Evolutionary conservation across 2,797 vertebrate genomes (phyloP), one percentile per base, ranked within the genome.

Genomic region (Pangasius krempfi): DNA sequence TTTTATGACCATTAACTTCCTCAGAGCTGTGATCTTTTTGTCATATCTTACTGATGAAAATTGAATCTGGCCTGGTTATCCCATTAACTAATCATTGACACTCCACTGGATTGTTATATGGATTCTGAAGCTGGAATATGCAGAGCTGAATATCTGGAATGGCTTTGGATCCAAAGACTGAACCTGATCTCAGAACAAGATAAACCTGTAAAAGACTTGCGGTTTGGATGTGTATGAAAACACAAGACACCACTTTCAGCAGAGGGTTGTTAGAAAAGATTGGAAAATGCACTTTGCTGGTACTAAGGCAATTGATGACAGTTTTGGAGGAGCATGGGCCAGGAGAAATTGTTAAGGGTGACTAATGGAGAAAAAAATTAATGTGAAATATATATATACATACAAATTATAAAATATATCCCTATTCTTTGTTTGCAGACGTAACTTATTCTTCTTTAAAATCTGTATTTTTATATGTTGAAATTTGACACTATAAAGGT

Each of bases 391-490:
- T 87, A 86, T 87, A 79, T 27, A 87, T 47, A 84, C 47, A 64
- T 76, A 37, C 66, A 18, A 58, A 86, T 54, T 16, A 85, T 86
- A 37, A 85, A 86, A 86, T 81, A 72, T 82, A 86, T 86, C 47
- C 44, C 18, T 86, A 83, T 58, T 86, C 76, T 82, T 83, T 81
- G 70, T 87, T 85, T 83, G 81, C 76, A 83, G 64, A 62, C 88
- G 83, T 93, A 93, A 93, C 89, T 93, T 93, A 92, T 93, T 93
- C 79, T 90, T 90, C 86, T 91, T 94, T 93, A 18, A 94, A 95
- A 94, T 95, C 94, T 95, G 93, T 96, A 95, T 96, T 95, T 96
- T 96, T 95, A 95, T 96, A 91, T 95, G 95, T 94, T 94, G 92
- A 92, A 93, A 93, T 91, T 93, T 91, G 79, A 87, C 86, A 94